These are phyloP conservation scores for Otocyon megalotis DNA, from an alignment of 2,113 vertebrate genomes.

Conservation along the genomic window DNA sequence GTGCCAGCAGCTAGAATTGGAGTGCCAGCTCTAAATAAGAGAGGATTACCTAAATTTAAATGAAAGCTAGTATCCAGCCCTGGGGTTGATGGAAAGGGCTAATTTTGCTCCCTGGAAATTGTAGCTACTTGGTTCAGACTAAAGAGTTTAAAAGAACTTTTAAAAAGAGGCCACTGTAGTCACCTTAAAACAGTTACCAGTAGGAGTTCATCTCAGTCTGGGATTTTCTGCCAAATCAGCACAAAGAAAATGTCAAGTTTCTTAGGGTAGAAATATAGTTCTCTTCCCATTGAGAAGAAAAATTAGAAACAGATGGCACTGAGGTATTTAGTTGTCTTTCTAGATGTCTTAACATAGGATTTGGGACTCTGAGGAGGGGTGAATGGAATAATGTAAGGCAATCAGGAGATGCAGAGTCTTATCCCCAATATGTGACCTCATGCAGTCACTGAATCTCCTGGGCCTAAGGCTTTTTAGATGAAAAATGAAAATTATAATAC, in stretches of 20 bases:
- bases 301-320: background rate
- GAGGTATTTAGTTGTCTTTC: background rate
- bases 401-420: background rate
- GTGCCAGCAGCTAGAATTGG: background rate
- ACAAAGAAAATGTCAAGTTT: constrained; percentile 18
- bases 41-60: background rate
- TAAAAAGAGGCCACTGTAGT: background rate
- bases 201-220: background rate
- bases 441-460: background rate
- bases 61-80: background rate
- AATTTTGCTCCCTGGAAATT: background rate
- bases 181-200: background rate
- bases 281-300: constrained; percentile 45
- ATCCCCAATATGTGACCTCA: background rate
- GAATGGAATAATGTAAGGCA: background rate
- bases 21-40: background rate
- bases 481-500: background rate
- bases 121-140: background rate
- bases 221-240: constrained; percentile 7
- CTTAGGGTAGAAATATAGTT: background rate
- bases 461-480: background rate
- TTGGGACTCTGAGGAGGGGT: background rate
- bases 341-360: background rate
- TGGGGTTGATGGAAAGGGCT: background rate
- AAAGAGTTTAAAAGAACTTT: background rate